Base-by-base conservation (phyloP, 2,113 vertebrate species). In the Trogon surrucura region DNA sequence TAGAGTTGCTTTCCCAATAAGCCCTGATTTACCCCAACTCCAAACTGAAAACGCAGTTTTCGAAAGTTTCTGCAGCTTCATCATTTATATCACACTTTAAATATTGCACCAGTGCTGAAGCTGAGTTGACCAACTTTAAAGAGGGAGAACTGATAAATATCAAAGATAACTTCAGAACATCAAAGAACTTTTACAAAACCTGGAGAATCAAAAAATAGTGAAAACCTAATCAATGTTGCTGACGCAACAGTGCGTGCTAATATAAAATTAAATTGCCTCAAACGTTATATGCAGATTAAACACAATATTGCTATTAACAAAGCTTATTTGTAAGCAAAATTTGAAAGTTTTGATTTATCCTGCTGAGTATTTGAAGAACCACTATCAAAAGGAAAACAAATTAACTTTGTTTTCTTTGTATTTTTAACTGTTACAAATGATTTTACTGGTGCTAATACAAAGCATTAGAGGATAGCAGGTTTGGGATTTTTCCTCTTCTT, bases 241-340 rank as follows among this genome's bases (percentile, higher is more conserved):
- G 93, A 17, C 4, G 14, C 91, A 72, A 84, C 1, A 23, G 70
- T 38, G 29, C 57, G 80, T 87, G 73, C 45, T 75, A 87, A 89
- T 92, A 57, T n/a, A 57, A 89, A 91, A 75, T 88, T n/a, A 77
- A 94, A 88, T 92, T 95, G 57, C 70, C 91, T 91, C 57, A 74
- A 87, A 92, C 93, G 75, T 88, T 75, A 9, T 75, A 75, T 91
- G 70, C 80, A 93, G 89, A 91, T 96, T 92, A 80, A 91, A 85
- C 38, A 72, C 65, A 89, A 69, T 92, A 16, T 57, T 89, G 53
- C 86, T 89, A 57, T 75, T 89, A 84, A 60, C 74, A 92, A 83
- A 89, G 80, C 69, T 91, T 95, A 72, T 92, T 97, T 95, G 89
- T 95, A 92, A 95, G 93, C 91, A 95, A 85, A 95, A 78, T 81